phyloP scores from a whole-genome alignment of 2,888 invertebrate genomes.

The Apodemia duryi region DNA sequence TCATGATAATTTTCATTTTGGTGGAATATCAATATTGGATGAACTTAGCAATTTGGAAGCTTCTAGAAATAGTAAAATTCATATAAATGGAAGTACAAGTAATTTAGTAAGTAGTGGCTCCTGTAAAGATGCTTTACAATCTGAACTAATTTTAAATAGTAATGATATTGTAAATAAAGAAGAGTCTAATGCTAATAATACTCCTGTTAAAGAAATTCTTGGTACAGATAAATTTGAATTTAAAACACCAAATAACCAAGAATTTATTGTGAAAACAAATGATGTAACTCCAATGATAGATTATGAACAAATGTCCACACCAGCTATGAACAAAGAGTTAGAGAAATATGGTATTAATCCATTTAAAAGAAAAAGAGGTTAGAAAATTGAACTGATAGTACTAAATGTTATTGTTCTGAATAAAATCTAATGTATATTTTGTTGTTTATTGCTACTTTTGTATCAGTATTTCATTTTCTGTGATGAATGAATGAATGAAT shows the following conservation, averaged over 20 bases:
- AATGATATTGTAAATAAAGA: not conserved
- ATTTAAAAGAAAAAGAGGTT: conserved; percentile 81
- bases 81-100: not conserved
- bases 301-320: conserved; percentile 78
- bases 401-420: too few relatives aligned
- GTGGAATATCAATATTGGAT: conserved; percentile 45
- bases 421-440: too few relatives aligned
- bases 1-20: conserved; percentile 45
- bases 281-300: conserved; percentile 80
- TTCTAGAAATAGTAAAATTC: not conserved
- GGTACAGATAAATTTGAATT: conserved; percentile 21
- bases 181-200: not conserved
- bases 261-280: conserved; percentile 73
- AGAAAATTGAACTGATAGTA: conserved; percentile 21
- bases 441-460: too few relatives aligned
- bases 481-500: too few relatives aligned
- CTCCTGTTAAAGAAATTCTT: not conserved
- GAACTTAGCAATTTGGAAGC: conserved; percentile 27
- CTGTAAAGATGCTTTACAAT: not conserved
- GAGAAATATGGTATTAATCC: conserved; percentile 83
- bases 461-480: too few relatives aligned
- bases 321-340: conserved; percentile 76
- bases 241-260: conserved; percentile 57
- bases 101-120: not conserved
- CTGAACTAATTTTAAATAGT: not conserved